Conservation (phyloP, 1,140 invertebrate genomes). For the Andrena cerasifolii region DNA sequence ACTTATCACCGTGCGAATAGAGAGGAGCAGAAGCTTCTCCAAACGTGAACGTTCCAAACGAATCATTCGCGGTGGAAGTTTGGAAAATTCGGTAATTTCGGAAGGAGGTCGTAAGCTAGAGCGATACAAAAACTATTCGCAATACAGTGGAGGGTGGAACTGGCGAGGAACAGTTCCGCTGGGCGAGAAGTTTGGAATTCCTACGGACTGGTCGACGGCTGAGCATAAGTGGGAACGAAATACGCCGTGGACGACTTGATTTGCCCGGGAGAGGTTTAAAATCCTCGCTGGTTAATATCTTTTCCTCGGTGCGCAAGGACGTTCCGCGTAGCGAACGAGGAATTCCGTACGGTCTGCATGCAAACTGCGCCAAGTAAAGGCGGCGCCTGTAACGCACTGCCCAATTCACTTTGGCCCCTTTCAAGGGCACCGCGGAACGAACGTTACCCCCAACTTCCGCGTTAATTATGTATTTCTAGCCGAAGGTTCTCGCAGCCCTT, state of each 20-base stretch:
- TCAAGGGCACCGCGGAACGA: conserved; percentile 1
- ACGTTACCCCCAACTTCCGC: conserved; percentile 4
- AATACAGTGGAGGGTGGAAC: no score
- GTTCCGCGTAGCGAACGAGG: background rate
- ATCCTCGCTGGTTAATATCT: conserved; percentile 5
- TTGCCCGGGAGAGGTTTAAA: background rate
- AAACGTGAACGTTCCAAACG: no score
- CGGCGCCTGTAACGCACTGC: background rate
- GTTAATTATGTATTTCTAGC: background rate
- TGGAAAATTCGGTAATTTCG: no score
- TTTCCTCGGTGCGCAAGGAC: background rate
- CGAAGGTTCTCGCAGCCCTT: background rate
- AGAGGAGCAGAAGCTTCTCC: no score
- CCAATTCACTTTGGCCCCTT: conserved; percentile 2
- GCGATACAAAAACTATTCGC: no score
- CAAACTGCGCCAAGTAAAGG: background rate
- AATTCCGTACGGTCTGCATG: background rate
- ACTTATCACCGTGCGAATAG: no score
- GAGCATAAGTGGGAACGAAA: background rate
- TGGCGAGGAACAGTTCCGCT: no score
- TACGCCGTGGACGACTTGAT: background rate
- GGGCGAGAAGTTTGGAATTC: background rate
- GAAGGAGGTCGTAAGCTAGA: no score
- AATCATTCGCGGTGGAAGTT: no score
- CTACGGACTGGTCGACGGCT: background rate